Base-by-base conservation (phyloP, 2,797 vertebrate genomes). In the Sebastes iracundus region DNA sequence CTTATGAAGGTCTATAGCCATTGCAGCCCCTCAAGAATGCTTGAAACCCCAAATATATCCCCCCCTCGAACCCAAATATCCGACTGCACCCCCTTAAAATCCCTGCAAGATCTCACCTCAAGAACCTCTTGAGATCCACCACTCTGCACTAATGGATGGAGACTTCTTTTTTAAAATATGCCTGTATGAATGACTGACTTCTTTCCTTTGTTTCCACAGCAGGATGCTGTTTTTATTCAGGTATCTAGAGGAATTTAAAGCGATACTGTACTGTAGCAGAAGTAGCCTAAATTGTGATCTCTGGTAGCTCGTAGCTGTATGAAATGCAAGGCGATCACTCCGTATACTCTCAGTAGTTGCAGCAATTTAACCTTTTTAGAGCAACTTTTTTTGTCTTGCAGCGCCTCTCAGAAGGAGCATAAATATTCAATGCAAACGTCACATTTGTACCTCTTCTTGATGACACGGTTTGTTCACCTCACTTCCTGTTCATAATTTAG, bases 141-240 rank as follows among this genome's bases (percentile, higher is more conserved):
- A n/a, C 52, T 79, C 88, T 80, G 80, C 86, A 85, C 86, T 82
- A 18, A 73, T 3, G 52, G 75, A 88, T 3, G 52, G 75, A 88
- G 74, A 62, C 78, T 70, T 80, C 11, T 85, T 87, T 75, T 60
- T 79, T 33, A n/a, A 13, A 4, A 66, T 5, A 18, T 73, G 70
- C 79, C 83, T 64, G 23, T 53, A 81, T 65, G 79, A 86, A 55
- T 9, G 60, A 67, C 22, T 27, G 76, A 84, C 59, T 80, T 25
- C 38, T 75, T 18, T 16, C 35, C 20, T 66, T 63, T 83, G 18
- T 75, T 42, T 80, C 55, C 77, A 67, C 90, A 87, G 88, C 92
- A 69, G 79, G 69, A 4, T 5, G 88, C 84, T 88, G 88, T 81
- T 90, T 86, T 84, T 83, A 88, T 94, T 94, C 94, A 95, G 94